Base-by-base conservation (phyloP, 2,797 vertebrate genomes). In the Gastrophryne carolinensis region DNA sequence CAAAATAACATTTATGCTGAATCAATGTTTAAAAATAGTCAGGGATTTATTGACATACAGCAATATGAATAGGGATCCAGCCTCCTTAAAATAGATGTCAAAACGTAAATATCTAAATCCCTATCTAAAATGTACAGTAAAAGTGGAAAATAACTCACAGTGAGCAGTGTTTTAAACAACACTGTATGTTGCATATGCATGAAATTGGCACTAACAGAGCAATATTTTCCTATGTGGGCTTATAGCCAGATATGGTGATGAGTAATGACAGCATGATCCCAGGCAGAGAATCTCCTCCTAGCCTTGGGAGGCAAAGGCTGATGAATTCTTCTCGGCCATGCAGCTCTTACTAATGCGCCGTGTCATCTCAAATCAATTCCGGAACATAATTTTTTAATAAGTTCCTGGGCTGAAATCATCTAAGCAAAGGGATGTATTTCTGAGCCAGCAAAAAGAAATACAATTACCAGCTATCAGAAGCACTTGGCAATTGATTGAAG, bases 281-380 rank as follows among this genome's bases (percentile, higher is more conserved):
- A 83, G 83, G 21, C 30, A 29, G 82, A 84, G 83, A 85, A 87
- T 85, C 87, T 85, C 83, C 83, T 81, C 66, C 56, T 86, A 81
- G 86, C 86, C 85, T 85, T 79, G 64, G 79, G 35, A 63, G 79
- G 80, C 72, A 71, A 75, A 80, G 62, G 78, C 68, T 78, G 78
- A 75, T 79, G 67, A 52, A 39, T 64, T 63, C 26, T 61, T 85
- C 85, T 80, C 67, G 80, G 72, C 80, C 44, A 34, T 12, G 12
- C 52, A 32, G 54, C 41, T 64, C 27, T 13, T 23, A 57, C 50
- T 78, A 65, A 65, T 66, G 52, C 65, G 75, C 61, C 50, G 61
- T 78, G 75, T 78, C 75, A 78, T 44, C 67, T 58, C 24, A 65
- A 72, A 58, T 66, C 23, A 60, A 54, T 72, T 72, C 61, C 52